A percentile compares a stretch with the other conserved stretches of the same genome.
These are phyloP conservation scores for Linnaemya vulpina DNA, from an alignment of 2,888 invertebrate genomes.

Conservation along the genomic window DNA sequence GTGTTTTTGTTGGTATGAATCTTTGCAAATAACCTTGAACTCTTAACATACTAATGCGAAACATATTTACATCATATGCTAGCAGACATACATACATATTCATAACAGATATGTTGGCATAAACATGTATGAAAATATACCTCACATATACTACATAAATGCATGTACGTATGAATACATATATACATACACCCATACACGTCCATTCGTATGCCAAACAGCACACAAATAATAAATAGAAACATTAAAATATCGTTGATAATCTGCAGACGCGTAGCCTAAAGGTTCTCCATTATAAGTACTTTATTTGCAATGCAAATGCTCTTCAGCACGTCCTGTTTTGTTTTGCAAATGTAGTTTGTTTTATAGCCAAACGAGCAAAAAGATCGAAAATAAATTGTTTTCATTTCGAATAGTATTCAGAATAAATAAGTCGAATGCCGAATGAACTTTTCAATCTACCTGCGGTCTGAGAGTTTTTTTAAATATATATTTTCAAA, in stretches of 20 bases:
- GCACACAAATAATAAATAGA: not conserved
- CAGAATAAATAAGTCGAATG: too few relatives aligned
- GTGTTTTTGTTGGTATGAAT: conserved; percentile 17
- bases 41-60: conserved; percentile 66
- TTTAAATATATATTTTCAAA: too few relatives aligned
- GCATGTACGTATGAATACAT: not conserved
- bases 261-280: conserved; percentile 6
- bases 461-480: too few relatives aligned
- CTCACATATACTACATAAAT: not conserved
- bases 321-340: conserved; percentile 7
- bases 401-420: too few relatives aligned
- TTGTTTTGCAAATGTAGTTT: not conserved
- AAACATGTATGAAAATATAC: not conserved
- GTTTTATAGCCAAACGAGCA: too few relatives aligned
- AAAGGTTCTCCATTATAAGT: conserved; percentile 12
- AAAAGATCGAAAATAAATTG: too few relatives aligned
- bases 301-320: conserved; percentile 6
- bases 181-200: not conserved
- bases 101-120: not conserved
- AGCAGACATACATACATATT: not conserved
- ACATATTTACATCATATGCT: conserved; percentile 17
- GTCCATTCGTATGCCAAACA: not conserved
- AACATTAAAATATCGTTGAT: not conserved
- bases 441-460: too few relatives aligned
- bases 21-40: conserved; percentile 67